These are phyloP conservation scores for Pachycephus smyrnensis DNA, from an alignment of 2,888 invertebrate genomes.

Conservation along the genomic window DNA sequence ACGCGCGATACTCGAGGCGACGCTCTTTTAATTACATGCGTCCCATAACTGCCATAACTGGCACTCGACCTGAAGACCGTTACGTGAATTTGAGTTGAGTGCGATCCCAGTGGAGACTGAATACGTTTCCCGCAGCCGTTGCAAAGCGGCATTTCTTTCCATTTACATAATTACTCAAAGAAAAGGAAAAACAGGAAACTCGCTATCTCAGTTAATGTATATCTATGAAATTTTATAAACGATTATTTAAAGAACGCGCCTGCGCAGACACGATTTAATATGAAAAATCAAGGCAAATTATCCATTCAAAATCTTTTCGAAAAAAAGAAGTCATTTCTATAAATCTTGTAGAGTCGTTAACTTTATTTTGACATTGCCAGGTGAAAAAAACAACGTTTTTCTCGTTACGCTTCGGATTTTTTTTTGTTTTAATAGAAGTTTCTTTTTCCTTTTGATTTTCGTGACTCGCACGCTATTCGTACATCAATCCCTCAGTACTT, in stretches of 20 bases:
- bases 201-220: neutral
- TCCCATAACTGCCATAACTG: neutral
- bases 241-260: neutral
- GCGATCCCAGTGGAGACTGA: neutral
- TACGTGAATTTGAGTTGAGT: neutral
- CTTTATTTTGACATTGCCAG: too few relatives aligned
- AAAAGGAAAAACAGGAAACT: neutral
- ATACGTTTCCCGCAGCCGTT: neutral
- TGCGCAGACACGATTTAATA: neutral
- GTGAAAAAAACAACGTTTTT: neutral
- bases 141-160: neutral
- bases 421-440: neutral
- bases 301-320: neutral
- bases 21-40: neutral
- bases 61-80: neutral
- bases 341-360: too few relatives aligned
- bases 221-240: neutral
- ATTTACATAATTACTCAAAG: neutral
- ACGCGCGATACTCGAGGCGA: neutral
- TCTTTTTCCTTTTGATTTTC: neutral
- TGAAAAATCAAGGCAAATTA: neutral
- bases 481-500: neutral
- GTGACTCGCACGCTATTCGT: neutral
- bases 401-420: neutral
- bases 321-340: neutral